Base-by-base conservation (phyloP, 2,797 vertebrate genomes). In the Crocidura indochinensis region DNA sequence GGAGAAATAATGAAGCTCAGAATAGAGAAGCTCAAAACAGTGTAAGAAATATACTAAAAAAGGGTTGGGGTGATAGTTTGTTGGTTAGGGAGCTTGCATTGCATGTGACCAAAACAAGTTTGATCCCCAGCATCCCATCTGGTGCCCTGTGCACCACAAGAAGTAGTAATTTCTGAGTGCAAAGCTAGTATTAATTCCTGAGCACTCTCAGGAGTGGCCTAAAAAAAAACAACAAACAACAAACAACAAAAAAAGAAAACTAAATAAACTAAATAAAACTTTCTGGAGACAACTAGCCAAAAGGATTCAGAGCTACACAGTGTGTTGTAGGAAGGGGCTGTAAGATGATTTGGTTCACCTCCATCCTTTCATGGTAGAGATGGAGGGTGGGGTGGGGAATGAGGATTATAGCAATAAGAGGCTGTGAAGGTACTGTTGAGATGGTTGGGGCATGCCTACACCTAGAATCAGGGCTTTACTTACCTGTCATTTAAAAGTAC, bases 241-340 rank as follows among this genome's bases (percentile, higher is more conserved):
- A 53, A 38, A 10, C 15, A 53, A 14, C 10, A 38, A 38, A 38
- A 38, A 53, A 53, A 53, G 17, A 14, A 53, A 53, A 17, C 12
- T 14, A 53, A 53, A 53, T 53, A 53, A 17, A 53, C 51, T 84
- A 72, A 89, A 94, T 47, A 22, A 26, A 81, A 24, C 60, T 51
- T 87, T 72, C 64, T 69, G 77, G 60, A 72, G 90, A 84, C 78
- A 82, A 76, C 87, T 83, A 89, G 81, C 60, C 47, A n/a, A 51
- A 64, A 84, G 46, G 17, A 12, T 46, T 69, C 67, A 62, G 60
- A 56, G 31, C 64, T 51, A 60, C 19, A 44, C 38, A 87, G 64
- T 69, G 11, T 20, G 65, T 46, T 65, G 53, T 15, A 44, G 44
- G 72, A 83, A 80, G 38, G 71, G 17, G 15, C 64, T 38, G 22